Conservation (phyloP, 2,113 vertebrate genomes). For the Antechinus stuartii region DNA sequence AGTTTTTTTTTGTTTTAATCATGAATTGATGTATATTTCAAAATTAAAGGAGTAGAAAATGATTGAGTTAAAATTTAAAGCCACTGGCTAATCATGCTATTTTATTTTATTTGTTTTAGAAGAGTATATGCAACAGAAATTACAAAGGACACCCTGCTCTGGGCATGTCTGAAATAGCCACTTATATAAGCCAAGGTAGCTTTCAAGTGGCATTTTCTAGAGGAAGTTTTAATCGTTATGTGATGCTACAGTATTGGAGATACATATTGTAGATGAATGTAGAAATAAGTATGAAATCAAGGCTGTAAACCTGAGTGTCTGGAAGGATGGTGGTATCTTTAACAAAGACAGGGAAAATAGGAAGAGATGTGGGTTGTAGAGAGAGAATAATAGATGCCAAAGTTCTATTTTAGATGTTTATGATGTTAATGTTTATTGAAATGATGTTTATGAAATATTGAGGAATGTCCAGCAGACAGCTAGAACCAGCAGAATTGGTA, state of each 20-base stretch:
- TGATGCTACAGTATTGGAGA: no score
- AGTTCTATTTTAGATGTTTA: background rate
- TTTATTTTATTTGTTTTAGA: background rate
- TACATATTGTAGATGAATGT: background rate
- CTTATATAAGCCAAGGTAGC: background rate
- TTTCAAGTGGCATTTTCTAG: background rate
- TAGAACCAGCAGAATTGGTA: background rate
- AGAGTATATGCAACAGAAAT: background rate
- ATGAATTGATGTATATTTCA: background rate
- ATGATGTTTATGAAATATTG: background rate
- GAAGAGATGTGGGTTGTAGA: background rate
- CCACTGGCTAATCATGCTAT: background rate
- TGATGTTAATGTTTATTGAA: background rate
- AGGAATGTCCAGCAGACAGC: background rate
- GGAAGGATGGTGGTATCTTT: background rate
- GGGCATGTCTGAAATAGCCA: background rate
- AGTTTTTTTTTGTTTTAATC: background rate
- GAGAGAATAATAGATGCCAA: background rate
- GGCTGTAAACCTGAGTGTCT: background rate
- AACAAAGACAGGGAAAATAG: background rate
- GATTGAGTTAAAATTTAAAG: no score
- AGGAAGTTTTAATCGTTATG: no score
- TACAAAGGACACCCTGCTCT: background rate
- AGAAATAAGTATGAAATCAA: background rate
- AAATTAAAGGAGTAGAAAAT: background rate